Conservation (phyloP, 2,888 invertebrate genomes). For the Aproaerema taeniolella region DNA sequence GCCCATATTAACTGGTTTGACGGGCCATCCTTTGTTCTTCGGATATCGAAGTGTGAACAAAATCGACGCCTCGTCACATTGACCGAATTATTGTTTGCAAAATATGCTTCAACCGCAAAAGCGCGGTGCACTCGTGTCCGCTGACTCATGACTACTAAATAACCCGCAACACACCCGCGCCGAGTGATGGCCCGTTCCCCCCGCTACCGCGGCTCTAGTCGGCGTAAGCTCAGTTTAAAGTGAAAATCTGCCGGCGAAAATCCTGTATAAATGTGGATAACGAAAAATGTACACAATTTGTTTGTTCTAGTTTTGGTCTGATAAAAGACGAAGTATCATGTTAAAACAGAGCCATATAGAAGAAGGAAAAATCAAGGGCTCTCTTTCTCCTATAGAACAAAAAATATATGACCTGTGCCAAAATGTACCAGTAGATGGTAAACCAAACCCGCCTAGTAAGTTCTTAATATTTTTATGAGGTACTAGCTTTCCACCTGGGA, state of each 20-base stretch:
- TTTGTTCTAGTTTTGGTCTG: constrained; percentile 56
- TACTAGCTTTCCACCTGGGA: no score
- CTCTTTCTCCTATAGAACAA: constrained; percentile 41
- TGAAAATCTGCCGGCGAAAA: no score
- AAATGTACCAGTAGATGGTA: constrained; percentile 21
- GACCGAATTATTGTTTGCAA: no score
- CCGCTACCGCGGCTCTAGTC: no score
- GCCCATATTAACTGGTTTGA: not conserved
- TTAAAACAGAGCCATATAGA: constrained; percentile 52
- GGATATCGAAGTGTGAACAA: constrained; percentile 12
- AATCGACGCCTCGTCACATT: constrained; percentile 12
- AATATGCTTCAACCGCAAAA: no score
- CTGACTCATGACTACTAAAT: no score
- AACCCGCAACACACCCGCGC: no score
- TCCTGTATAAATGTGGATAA: no score
- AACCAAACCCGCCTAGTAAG: constrained; percentile 35
- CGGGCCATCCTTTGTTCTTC: constrained; percentile 5
- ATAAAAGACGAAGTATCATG: constrained; percentile 47
- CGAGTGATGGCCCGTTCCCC: no score
- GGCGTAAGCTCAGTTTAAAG: no score
- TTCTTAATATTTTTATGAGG: constrained; percentile 16
- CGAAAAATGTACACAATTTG: no score
- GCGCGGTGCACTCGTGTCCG: no score
- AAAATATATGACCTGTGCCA: constrained; percentile 31
- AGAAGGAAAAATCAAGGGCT: constrained; percentile 40